Evolutionary conservation across 2,888 invertebrate genomes (phyloP).

Genomic region (Drosophila incognita): DNA sequence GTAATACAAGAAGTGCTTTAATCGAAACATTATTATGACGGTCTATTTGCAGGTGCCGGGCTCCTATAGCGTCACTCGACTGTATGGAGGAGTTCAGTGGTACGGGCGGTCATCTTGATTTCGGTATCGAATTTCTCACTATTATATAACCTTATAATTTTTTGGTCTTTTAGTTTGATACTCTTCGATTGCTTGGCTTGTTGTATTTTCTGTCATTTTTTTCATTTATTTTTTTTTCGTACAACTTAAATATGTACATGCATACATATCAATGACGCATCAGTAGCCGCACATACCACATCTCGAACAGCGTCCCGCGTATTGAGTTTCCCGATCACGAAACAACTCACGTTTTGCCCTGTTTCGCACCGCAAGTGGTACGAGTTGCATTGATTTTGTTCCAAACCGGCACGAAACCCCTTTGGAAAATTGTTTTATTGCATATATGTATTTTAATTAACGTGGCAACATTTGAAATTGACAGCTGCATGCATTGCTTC

Average conservation of each 20-base stretch:
- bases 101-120: conserved; percentile 86
- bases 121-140: conserved; percentile 85
- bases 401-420: conserved; percentile 3
- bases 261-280: conserved; percentile 15
- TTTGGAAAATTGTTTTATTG: not conserved
- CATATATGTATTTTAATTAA: not conserved
- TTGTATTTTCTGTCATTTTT: conserved; percentile 21
- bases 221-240: not conserved
- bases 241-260: conserved; percentile 19
- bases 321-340: conserved; percentile 9
- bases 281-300: not conserved
- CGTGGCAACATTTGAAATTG: not conserved
- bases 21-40: not conserved
- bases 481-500: conserved; percentile 10
- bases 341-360: not conserved
- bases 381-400: not conserved
- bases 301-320: not conserved
- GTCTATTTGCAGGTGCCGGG: conserved; percentile 90
- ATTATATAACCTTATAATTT: conserved; percentile 75
- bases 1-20: not conserved
- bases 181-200: conserved; percentile 54
- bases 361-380: conserved; percentile 7
- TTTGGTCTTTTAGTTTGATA: conserved; percentile 61
- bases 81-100: conserved; percentile 97
- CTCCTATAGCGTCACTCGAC: conserved; percentile 96